These are phyloP conservation scores for Takifugu rubripes DNA, from an alignment of 2,797 vertebrate genomes.

Conservation along the genomic window DNA sequence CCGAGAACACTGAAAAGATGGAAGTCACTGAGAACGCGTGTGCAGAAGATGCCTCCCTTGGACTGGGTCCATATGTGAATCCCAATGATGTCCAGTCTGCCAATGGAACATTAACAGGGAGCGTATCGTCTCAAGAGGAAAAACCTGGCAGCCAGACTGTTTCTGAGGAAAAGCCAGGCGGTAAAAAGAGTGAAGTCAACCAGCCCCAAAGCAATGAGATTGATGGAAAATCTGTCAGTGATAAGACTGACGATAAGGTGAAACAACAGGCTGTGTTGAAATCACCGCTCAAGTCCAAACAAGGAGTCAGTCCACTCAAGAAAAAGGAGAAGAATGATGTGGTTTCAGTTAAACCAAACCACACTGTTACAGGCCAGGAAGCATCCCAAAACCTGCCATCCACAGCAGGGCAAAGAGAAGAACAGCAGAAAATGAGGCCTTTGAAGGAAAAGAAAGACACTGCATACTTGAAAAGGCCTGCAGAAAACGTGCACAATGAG, in stretches of 20 bases:
- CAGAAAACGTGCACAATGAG: slow-evolving; percentile 63
- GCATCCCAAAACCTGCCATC: slow-evolving; percentile 46
- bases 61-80: slow-evolving; percentile 76
- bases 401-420: slow-evolving; percentile 66
- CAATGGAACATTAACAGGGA: slow-evolving; percentile 55
- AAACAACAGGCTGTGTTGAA: slow-evolving; percentile 49
- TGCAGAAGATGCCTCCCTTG: slow-evolving; percentile 52
- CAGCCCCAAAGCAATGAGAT: slow-evolving; percentile 46
- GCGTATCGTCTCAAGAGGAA: slow-evolving; percentile 30
- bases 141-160: slow-evolving; percentile 56
- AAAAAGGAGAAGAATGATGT: slow-evolving; percentile 61
- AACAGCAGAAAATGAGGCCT: slow-evolving; percentile 53
- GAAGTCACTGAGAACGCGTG: slow-evolving; percentile 37
- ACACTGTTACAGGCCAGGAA: slow-evolving; percentile 54
- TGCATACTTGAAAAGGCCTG: slow-evolving; percentile 75
- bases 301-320: slow-evolving; percentile 15
- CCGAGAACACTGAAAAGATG: slow-evolving; percentile 41
- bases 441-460: slow-evolving; percentile 64
- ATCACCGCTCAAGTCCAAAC: slow-evolving; percentile 64
- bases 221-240: slow-evolving; percentile 29
- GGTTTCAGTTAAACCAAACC: slow-evolving; percentile 49
- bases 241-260: slow-evolving; percentile 45
- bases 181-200: slow-evolving; percentile 23
- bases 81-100: slow-evolving; percentile 80
- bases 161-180: slow-evolving; percentile 20